These are phyloP conservation scores for Agonum fuliginosum DNA, from an alignment of 2,888 invertebrate species.

Conservation along the genomic window DNA sequence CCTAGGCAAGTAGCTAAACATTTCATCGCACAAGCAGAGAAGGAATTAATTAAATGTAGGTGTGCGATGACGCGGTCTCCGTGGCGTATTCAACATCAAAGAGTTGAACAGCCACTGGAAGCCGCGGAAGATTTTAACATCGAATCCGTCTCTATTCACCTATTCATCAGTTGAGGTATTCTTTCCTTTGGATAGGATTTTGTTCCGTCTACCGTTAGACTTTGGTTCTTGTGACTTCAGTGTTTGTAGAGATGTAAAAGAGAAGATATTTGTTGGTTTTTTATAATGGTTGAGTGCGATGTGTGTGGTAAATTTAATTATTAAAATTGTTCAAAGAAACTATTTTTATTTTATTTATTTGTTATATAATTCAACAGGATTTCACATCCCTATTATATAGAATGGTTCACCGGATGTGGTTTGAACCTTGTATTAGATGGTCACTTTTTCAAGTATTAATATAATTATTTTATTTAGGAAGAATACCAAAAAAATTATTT, in stretches of 20 bases:
- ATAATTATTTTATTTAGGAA: too few species aligned
- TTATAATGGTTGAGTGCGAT: neutral
- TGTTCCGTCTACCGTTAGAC: slow-evolving; percentile 14
- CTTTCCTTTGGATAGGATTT: slow-evolving; percentile 22
- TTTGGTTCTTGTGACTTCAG: neutral
- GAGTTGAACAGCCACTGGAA: slow-evolving; percentile 6
- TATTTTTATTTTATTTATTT: neutral
- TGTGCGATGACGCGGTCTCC: slow-evolving; percentile 14
- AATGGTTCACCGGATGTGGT: too few species aligned
- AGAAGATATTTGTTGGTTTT: slow-evolving; percentile 6
- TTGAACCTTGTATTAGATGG: too few species aligned
- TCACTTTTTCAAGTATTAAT: too few species aligned
- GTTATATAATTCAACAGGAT: too few species aligned
- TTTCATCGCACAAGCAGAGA: neutral
- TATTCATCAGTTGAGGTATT: slow-evolving; percentile 34
- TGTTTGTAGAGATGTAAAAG: neutral
- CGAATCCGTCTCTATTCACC: slow-evolving; percentile 35
- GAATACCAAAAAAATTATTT: too few species aligned
- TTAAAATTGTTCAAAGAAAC: neutral
- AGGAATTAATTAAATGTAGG: slow-evolving; percentile 52
- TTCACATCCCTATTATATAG: too few species aligned
- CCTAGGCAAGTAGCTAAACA: neutral
- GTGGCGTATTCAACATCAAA: slow-evolving; percentile 34
- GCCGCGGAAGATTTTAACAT: neutral
- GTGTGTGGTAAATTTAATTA: neutral